Percentiles rank a stretch among this genome's conserved stretches.
Conservation (phyloP, 2,888 invertebrate species). For the Chrysomela aeneicollis region DNA sequence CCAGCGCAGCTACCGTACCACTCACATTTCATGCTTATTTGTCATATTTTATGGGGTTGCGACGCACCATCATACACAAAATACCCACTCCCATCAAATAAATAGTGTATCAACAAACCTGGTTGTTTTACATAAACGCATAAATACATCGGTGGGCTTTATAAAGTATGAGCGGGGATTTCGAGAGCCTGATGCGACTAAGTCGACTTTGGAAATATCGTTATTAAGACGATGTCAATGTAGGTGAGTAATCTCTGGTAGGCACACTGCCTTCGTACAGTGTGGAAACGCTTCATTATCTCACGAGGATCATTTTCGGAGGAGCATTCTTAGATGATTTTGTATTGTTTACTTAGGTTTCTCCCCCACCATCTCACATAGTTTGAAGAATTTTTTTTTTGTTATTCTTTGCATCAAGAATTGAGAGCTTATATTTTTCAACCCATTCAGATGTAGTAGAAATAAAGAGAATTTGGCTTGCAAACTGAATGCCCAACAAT, state of each 20-base stretch:
- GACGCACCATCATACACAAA: conserved; percentile 40
- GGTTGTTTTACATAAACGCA: conserved; percentile 41
- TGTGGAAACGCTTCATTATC: too few relatives aligned
- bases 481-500: too few relatives aligned
- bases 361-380: too few relatives aligned
- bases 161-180: conserved; percentile 33
- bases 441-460: too few relatives aligned
- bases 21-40: conserved; percentile 50
- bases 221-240: conserved; percentile 31
- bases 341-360: too few relatives aligned
- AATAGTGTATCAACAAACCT: conserved; percentile 47
- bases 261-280: too few relatives aligned
- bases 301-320: too few relatives aligned
- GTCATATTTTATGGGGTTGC: conserved; percentile 49
- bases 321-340: too few relatives aligned
- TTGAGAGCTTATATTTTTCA: too few relatives aligned
- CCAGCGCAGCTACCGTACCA: conserved; percentile 49
- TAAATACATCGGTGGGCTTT: conserved; percentile 35
- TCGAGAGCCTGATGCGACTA: conserved; percentile 36
- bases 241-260: conserved; percentile 32
- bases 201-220: conserved; percentile 37
- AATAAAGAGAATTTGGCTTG: too few relatives aligned
- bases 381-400: too few relatives aligned
- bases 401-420: too few relatives aligned
- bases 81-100: conserved; percentile 45